A percentile compares a stretch with the other conserved stretches of the same genome.
phyloP scores from a whole-genome alignment of 2,888 invertebrate species.

The Dicycla oo region DNA sequence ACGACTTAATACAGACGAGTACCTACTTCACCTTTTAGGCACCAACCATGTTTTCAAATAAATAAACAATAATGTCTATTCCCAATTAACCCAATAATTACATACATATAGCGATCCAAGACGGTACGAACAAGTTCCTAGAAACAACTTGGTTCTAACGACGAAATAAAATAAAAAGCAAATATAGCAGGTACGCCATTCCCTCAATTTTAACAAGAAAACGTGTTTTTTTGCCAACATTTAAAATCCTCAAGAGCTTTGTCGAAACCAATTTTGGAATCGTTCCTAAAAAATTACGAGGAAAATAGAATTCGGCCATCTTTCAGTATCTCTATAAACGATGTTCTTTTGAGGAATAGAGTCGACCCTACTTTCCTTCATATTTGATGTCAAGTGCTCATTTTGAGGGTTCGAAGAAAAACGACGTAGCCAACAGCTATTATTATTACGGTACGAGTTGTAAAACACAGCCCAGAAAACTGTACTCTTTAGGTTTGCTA shows the following conservation, averaged over 20 bases:
- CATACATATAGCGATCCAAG: not conserved
- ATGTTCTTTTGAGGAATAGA: conserved; percentile 38
- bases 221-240: conserved; percentile 28
- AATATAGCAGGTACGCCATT: conserved; percentile 1
- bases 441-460: conserved; percentile 44
- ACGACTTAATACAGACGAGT: too few relatives aligned
- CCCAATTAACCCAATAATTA: not conserved
- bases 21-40: too few relatives aligned
- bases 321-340: conserved; percentile 25
- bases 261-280: conserved; percentile 41
- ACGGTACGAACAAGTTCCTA: not conserved
- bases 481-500: conserved; percentile 18
- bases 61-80: not conserved
- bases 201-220: conserved; percentile 31
- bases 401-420: conserved; percentile 36
- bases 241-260: conserved; percentile 44
- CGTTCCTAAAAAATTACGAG: conserved; percentile 39
- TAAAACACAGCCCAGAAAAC: conserved; percentile 39
- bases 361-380: conserved; percentile 33
- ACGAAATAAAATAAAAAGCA: not conserved
- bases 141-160: not conserved
- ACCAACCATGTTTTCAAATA: not conserved
- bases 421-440: conserved; percentile 30
- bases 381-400: conserved; percentile 43
- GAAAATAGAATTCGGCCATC: conserved; percentile 25